Evolutionary conservation across 2,113 vertebrate genomes (phyloP).

Genomic region (Cranoglanis bouderius): DNA sequence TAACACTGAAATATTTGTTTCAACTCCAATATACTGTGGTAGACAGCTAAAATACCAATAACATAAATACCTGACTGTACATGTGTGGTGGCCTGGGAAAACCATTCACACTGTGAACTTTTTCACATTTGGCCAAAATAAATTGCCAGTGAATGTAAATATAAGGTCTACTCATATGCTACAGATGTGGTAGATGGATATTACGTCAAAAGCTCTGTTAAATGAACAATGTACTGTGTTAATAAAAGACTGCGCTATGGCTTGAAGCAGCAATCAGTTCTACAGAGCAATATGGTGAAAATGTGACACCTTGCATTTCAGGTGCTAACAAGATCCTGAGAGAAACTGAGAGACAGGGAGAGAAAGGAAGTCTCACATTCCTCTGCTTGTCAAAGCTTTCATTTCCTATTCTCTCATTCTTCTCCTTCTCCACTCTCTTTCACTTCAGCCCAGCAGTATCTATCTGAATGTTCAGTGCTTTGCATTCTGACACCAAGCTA

Average conservation of each 20-base stretch:
- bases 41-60: not conserved
- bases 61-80: not conserved
- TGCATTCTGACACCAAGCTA: constrained; percentile 17
- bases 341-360: not conserved
- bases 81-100: not conserved
- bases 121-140: not conserved
- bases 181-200: not conserved
- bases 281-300: not conserved
- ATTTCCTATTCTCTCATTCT: constrained; percentile 25
- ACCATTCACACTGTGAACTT: not conserved
- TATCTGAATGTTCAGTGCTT: constrained; percentile 24
- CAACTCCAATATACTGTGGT: not conserved
- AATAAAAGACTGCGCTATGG: not conserved
- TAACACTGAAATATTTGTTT: not conserved
- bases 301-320: constrained; percentile 15
- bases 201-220: not conserved
- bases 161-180: not conserved
- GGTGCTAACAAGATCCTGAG: constrained; percentile 24
- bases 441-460: constrained; percentile 13
- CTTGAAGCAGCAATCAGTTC: not conserved
- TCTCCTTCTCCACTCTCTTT: constrained; percentile 4
- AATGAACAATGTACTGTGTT: not conserved
- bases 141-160: not conserved
- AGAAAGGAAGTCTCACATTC: constrained; percentile 7
- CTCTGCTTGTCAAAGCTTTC: constrained; percentile 1